Percentiles rank a stretch among this genome's conserved stretches.
Conservation (phyloP, 2,113 vertebrate genomes). For the mouse (Mus musculus) region GRCm39 chr11:54352001-54352500, state of each 20-base stretch:
- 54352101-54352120: slow-evolving; percentile 37
- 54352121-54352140: slow-evolving; percentile 31
- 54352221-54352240: background rate
- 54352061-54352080: slow-evolving; percentile 46
- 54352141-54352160: slow-evolving; percentile 13
- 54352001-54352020: background rate
- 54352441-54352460: background rate
- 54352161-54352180: slow-evolving; percentile 39
- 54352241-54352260: slow-evolving; percentile 44
- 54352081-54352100: slow-evolving; percentile 13
- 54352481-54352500: background rate
- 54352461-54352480: background rate
- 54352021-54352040: slow-evolving; percentile 40
- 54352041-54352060: background rate
- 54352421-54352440: background rate
- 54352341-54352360: background rate
- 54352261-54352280: background rate
- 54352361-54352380: background rate
- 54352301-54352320: background rate
- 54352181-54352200: background rate
- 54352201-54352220: background rate
- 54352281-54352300: background rate
- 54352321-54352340: background rate
- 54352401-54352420: background rate
- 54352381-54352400: background rate